These are phyloP conservation scores for Hedya salicella DNA, from an alignment of 2,888 invertebrate genomes.

Conservation along the genomic window DNA sequence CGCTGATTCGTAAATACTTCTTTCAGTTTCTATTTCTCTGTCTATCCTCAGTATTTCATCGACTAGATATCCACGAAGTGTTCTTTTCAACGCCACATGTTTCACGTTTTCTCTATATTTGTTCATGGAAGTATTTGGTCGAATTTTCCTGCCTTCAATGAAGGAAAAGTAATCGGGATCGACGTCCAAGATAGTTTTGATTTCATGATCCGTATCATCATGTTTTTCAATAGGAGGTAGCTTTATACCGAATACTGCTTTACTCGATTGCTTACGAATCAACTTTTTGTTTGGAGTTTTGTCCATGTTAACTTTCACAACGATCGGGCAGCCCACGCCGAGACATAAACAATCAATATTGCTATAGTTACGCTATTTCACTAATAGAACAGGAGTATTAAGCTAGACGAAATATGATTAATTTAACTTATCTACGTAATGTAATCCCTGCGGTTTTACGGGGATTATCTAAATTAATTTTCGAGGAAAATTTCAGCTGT, in stretches of 20 bases:
- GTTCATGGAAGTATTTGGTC: conserved; percentile 80
- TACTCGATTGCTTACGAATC: conserved; percentile 59
- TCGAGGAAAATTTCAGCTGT: background rate
- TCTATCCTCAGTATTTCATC: conserved; percentile 78
- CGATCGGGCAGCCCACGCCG: background rate
- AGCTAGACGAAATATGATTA: background rate
- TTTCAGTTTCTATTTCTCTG: conserved; percentile 73
- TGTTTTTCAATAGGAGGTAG: conserved; percentile 71
- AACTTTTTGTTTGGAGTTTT: conserved; percentile 58
- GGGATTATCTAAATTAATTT: conserved; percentile 22
- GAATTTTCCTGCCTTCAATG: conserved; percentile 85
- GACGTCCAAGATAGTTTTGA: conserved; percentile 85
- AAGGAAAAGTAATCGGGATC: conserved; percentile 87
- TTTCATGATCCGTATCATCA: conserved; percentile 50
- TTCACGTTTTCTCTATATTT: conserved; percentile 84
- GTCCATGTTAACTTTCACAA: conserved; percentile 43
- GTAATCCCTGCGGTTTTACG: conserved; percentile 1
- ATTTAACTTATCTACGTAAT: conserved; percentile 17
- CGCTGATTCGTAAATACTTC: conserved; percentile 67
- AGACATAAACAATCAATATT: conserved; percentile 60
- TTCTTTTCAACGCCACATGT: conserved; percentile 71
- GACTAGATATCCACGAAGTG: conserved; percentile 67
- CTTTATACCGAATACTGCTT: conserved; percentile 66
- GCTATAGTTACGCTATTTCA: conserved; percentile 63
- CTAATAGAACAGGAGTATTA: background rate